These are phyloP conservation scores for Tinamus guttatus DNA, from an alignment of 2,113 vertebrate species.

Conservation along the genomic window DNA sequence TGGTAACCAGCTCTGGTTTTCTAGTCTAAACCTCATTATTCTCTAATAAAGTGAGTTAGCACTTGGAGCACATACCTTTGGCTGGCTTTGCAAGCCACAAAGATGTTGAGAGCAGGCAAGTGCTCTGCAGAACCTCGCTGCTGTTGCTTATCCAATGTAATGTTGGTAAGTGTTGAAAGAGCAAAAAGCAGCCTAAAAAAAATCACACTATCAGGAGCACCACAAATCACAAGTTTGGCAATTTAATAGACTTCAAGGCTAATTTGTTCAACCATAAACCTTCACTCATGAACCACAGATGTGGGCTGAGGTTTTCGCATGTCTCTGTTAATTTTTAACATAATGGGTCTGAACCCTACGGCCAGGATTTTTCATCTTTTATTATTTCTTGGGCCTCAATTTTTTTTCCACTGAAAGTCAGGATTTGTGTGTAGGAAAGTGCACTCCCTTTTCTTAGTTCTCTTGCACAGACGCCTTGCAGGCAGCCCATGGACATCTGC, in stretches of 20 bases:
- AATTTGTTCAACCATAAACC: not conserved
- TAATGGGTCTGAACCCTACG: not conserved
- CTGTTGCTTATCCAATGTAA: not conserved
- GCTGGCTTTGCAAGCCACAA: not conserved
- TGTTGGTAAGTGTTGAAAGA: not conserved
- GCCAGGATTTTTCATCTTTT: not conserved
- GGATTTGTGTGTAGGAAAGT: rapidly evolving
- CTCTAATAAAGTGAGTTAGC: not conserved
- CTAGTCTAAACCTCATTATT: not conserved
- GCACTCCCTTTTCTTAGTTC: not conserved
- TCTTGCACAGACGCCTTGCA: not conserved
- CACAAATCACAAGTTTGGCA: rapidly evolving
- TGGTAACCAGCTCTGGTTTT: not conserved
- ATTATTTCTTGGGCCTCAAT: not conserved
- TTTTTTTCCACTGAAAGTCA: not conserved
- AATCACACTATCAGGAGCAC: not conserved
- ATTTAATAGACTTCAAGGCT: not conserved
- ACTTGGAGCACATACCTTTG: rapidly evolving
- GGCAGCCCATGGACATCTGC: not conserved
- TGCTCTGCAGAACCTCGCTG: rapidly evolving
- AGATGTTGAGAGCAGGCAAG: not conserved
- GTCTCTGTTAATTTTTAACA: not conserved
- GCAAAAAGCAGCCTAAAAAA: not conserved
- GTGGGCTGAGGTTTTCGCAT: not conserved
- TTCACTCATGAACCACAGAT: not conserved